Evolutionary conservation across 2,888 invertebrate species (phyloP).

Genomic region (Monoplex corrugatus): DNA sequence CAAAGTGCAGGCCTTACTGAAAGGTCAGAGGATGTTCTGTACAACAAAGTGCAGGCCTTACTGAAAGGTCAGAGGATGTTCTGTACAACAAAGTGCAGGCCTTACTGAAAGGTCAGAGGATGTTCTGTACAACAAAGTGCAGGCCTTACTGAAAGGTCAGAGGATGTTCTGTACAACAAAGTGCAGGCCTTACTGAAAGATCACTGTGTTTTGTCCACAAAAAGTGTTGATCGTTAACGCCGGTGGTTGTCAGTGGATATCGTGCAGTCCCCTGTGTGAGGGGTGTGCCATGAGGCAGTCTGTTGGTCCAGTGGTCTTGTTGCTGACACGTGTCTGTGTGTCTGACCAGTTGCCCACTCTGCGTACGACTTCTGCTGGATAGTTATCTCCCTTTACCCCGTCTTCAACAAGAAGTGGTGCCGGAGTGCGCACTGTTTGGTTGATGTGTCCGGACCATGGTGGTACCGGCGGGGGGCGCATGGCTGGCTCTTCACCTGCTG

Average conservation of each 20-base stretch:
- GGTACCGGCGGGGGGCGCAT: conserved; percentile 48
- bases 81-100: too few species aligned
- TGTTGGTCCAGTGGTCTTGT: neutral
- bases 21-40: too few species aligned
- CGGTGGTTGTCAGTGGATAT: neutral
- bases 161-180: too few species aligned
- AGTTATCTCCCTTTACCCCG: neutral
- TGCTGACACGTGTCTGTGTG: neutral
- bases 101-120: too few species aligned
- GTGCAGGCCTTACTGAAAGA: too few species aligned
- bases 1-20: too few species aligned
- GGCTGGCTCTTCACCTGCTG: conserved; percentile 45
- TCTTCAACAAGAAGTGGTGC: neutral
- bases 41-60: too few species aligned
- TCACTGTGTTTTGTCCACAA: too few species aligned
- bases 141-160: too few species aligned
- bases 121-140: too few species aligned
- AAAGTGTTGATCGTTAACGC: too few species aligned
- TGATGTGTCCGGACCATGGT: conserved; percentile 49
- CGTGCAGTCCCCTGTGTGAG: neutral
- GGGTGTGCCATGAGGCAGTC: conserved; percentile 3
- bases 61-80: too few species aligned
- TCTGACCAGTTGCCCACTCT: neutral
- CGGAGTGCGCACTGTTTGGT: conserved; percentile 29
- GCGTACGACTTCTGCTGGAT: neutral